Evolutionary conservation across 2,797 vertebrate species (phyloP), one percentile per base, ranked within the genome.

Genomic region (Champsocephalus esox): DNA sequence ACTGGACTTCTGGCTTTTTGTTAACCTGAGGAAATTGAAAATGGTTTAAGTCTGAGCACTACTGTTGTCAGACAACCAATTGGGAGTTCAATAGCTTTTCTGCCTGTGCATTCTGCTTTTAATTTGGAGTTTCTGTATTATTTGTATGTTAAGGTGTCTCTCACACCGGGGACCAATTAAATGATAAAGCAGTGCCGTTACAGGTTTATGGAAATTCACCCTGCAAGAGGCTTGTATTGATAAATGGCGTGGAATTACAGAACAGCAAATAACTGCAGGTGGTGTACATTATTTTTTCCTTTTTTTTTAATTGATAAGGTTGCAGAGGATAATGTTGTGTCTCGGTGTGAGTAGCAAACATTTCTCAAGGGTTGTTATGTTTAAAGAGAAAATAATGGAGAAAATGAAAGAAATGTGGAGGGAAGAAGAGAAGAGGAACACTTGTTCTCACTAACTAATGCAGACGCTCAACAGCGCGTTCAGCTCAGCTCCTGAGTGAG

Each of bases 131-230:
- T 89, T 87, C 77, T 88, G 77, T 86, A 88, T 88, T 92, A 87
- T 93, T 94, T 92, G 84, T 84, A 92, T 89, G 91, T 93, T 88
- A 83, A 88, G 89, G 91, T 93, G 92, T 88, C 88, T 85, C 70
- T 87, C 88, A 89, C 88, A 84, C 90, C 34, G 43, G 90, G 90
- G 92, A 91, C 90, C 92, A 94, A 92, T 94, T 94, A 93, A 93
- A 93, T 92, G 93, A 93, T 94, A 94, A 92, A 92, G 88, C 88
- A 72, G 79, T 73, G 84, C 89, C 78, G 90, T 91, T 92, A 91
- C 88, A 91, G 91, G 91, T 93, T 94, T 92, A 94, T 93, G 92
- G 90, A 92, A 94, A 94, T 94, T 66, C 70, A 73, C 81, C 68
- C 81, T 83, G 83, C 85, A 70, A 87, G 86, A 75, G 82, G 86